These are phyloP conservation scores for Salvelinus alpinus DNA, from an alignment of 2,113 vertebrate genomes.

Conservation along the genomic window DNA sequence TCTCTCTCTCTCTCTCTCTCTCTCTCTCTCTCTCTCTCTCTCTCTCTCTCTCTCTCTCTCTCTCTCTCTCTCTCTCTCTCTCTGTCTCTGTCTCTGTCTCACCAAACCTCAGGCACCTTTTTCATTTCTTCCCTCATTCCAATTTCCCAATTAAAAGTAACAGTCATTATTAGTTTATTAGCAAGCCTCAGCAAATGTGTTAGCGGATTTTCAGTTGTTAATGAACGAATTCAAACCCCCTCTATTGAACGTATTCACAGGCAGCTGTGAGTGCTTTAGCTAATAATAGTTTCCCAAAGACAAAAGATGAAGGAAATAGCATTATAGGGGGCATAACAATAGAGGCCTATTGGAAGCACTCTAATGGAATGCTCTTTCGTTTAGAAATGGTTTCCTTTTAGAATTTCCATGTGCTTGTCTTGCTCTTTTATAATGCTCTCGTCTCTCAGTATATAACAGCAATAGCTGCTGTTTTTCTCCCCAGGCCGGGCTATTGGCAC, in stretches of 20 bases:
- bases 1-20: no score
- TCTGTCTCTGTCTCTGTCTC: not conserved
- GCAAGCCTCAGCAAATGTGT: conserved; percentile 74
- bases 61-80: no score
- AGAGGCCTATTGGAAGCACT: conserved; percentile 62
- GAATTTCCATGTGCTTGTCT: conserved; percentile 69
- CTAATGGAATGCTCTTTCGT: conserved; percentile 81
- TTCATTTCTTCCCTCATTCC: conserved; percentile 63
- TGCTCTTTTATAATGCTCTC: conserved; percentile 62
- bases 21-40: no score
- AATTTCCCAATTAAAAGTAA: conserved; percentile 75
- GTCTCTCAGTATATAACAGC: conserved; percentile 21
- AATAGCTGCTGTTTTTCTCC: conserved; percentile 12
- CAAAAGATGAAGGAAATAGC: conserved; percentile 83
- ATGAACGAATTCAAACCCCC: conserved; percentile 79
- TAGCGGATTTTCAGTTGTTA: conserved; percentile 79
- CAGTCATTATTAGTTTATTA: conserved; percentile 80
- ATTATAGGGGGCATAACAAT: conserved; percentile 75
- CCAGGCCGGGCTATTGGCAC: conserved; percentile 19
- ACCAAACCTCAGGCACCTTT: conserved; percentile 54
- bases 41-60: no score
- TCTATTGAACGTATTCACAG: conserved; percentile 72
- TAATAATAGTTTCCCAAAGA: conserved; percentile 81
- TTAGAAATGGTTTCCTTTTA: conserved; percentile 82
- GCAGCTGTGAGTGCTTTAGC: conserved; percentile 62